A percentile compares a stretch with the other conserved stretches of the same genome.
Evolutionary conservation across 2,888 invertebrate genomes (phyloP).

Genomic region (Acronicta leporina): DNA sequence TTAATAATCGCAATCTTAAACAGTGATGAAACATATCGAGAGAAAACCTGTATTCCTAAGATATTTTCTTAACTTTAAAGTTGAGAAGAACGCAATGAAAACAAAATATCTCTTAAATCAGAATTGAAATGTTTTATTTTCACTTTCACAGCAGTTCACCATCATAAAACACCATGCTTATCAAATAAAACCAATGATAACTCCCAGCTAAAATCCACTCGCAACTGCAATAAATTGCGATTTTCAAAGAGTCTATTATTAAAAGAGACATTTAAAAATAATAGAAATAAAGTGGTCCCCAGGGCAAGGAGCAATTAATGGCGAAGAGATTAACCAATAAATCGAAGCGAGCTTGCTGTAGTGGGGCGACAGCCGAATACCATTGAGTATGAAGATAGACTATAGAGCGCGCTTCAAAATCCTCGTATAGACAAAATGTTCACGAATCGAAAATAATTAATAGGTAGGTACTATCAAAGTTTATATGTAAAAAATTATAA

Average conservation of each 20-base stretch:
- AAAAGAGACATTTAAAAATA: conserved; percentile 65
- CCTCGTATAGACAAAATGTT: too few species aligned
- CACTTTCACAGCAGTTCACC: neutral
- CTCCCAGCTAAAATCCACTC: conserved; percentile 51
- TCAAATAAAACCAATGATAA: conserved; percentile 57
- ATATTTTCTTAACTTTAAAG: too few species aligned
- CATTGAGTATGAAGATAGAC: conserved; percentile 7
- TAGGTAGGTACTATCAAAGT: too few species aligned
- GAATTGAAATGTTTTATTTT: too few species aligned
- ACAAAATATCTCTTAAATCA: too few species aligned
- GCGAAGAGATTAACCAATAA: conserved; percentile 68
- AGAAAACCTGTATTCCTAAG: too few species aligned
- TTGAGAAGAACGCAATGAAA: too few species aligned
- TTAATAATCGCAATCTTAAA: too few species aligned
- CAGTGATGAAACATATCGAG: too few species aligned
- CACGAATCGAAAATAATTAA: too few species aligned
- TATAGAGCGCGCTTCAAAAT: conserved; percentile 15
- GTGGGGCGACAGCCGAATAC: conserved; percentile 37
- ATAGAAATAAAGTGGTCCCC: conserved; percentile 64
- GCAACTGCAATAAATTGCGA: conserved; percentile 66
- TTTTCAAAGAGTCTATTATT: conserved; percentile 65
- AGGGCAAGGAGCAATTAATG: conserved; percentile 69
- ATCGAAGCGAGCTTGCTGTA: conserved; percentile 60
- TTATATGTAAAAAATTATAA: too few species aligned
- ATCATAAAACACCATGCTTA: neutral